Evolutionary conservation across 2,797 vertebrate genomes (phyloP).

Genomic region (Mormyrops attenuatus): DNA sequence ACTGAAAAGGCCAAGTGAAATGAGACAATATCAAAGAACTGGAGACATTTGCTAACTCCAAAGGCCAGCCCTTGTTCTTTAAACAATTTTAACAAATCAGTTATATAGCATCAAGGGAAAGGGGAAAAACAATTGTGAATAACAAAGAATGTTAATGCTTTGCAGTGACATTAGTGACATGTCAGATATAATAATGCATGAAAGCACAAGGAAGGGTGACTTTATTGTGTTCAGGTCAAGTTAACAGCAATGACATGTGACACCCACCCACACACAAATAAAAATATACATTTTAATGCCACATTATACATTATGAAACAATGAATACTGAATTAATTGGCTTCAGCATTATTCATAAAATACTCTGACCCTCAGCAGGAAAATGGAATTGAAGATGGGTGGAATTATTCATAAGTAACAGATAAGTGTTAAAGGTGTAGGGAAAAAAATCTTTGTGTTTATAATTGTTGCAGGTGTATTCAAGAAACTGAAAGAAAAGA

Average conservation of each 20-base stretch:
- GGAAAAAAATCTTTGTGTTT: neutral
- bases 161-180: neutral
- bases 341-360: constrained; percentile 3
- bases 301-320: neutral
- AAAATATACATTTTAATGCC: constrained; percentile 5
- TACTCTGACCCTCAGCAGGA: neutral
- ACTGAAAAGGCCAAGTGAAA: constrained; percentile 1
- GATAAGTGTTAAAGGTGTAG: neutral
- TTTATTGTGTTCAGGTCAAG: neutral
- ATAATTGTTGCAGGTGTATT: neutral
- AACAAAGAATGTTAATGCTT: constrained; percentile 6
- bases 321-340: constrained; percentile 10
- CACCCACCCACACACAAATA: neutral
- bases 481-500: neutral
- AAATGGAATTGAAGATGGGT: neutral
- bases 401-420: neutral
- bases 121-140: constrained; percentile 4
- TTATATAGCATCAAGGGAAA: constrained; percentile 1
- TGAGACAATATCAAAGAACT: neutral
- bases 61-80: constrained; percentile 12
- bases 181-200: neutral
- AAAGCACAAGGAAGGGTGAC: neutral
- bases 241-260: neutral
- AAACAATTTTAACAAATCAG: constrained; percentile 10
- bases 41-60: neutral